phyloP scores from a whole-genome alignment of 2,797 vertebrate species.

The Channa striata region DNA sequence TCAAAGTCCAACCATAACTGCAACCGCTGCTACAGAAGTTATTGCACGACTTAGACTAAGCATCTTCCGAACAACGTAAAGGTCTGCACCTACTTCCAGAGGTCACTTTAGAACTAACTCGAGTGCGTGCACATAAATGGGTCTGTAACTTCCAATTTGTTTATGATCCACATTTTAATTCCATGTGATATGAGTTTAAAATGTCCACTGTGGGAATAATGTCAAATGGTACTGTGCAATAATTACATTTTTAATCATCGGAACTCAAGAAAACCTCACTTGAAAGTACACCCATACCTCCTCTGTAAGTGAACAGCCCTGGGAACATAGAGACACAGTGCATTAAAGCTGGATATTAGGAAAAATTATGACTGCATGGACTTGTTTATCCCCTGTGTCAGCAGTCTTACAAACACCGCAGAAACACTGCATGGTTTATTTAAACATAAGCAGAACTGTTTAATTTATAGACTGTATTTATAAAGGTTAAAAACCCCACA shows the following conservation, averaged over 20 bases:
- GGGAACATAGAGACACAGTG: neutral
- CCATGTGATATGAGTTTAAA: conserved; percentile 4
- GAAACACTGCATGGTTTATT: conserved; percentile 6
- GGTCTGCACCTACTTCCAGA: neutral
- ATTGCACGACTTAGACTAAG: neutral
- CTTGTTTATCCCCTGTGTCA: conserved; percentile 2
- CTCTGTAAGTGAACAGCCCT: neutral
- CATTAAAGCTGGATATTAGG: neutral
- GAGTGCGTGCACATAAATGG: no score
- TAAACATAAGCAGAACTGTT: conserved; percentile 1
- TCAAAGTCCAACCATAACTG: neutral
- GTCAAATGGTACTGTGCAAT: neutral
- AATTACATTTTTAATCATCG: conserved; percentile 18
- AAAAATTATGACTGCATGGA: neutral
- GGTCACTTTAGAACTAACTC: no score
- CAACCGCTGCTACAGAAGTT: neutral
- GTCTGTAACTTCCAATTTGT: no score
- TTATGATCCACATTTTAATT: neutral
- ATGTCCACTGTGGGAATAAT: conserved; percentile 17
- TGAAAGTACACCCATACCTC: neutral
- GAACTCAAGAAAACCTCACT: conserved; percentile 12
- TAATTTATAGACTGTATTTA: neutral
- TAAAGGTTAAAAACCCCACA: conserved; percentile 2
- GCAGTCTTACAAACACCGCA: conserved; percentile 4
- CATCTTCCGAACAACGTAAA: neutral